Percentiles rank a stretch among this genome's conserved stretches.
Conservation (phyloP, 2,888 invertebrate species). For the Thumatha senex region DNA sequence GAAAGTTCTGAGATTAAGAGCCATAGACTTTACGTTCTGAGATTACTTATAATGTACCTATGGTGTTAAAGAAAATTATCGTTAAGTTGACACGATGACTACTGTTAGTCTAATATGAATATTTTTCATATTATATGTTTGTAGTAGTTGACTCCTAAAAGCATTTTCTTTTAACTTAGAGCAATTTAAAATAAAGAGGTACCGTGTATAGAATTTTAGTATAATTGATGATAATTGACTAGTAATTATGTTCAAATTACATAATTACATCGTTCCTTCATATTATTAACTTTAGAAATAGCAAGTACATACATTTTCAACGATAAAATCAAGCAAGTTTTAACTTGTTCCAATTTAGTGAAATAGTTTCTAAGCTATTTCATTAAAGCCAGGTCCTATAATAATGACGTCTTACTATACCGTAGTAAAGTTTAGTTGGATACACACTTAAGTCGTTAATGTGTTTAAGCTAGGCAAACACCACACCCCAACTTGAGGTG, state of each 20-base stretch:
- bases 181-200: no score
- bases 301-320: slow-evolving; percentile 56
- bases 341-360: slow-evolving; percentile 44
- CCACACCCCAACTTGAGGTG: slow-evolving; percentile 20
- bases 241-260: slow-evolving; percentile 24
- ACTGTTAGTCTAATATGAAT: no score
- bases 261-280: slow-evolving; percentile 30
- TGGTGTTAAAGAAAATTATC: no score
- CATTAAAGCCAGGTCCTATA: slow-evolving; percentile 46
- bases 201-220: not conserved
- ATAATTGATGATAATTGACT: not conserved
- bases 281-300: no score
- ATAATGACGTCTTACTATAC: slow-evolving; percentile 39
- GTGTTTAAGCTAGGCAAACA: slow-evolving; percentile 32
- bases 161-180: no score
- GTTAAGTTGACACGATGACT: no score
- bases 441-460: slow-evolving; percentile 37
- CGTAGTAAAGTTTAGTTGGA: slow-evolving; percentile 33
- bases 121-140: no score
- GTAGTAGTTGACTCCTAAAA: no score
- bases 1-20: no score
- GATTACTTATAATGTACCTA: no score
- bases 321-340: slow-evolving; percentile 46
- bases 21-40: no score
- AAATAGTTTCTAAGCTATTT: slow-evolving; percentile 60